A percentile compares a stretch with the other conserved stretches of the same genome.
Conservation (phyloP, 2,113 vertebrate genomes). For the Rattus norvegicus region GRCr8 NC_086029.1:69598001-69598500, state of each 20-base stretch:
- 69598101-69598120: background rate
- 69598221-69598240: background rate
- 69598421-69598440: background rate
- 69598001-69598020: background rate
- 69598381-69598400: background rate
- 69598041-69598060: background rate
- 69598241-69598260: background rate
- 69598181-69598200: background rate
- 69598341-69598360: background rate
- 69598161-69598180: background rate
- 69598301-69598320: background rate
- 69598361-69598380: background rate
- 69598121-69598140: background rate
- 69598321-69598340: background rate
- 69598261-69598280: background rate
- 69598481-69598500: slow-evolving; percentile 43
- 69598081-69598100: background rate
- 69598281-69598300: background rate
- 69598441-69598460: background rate
- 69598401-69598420: background rate
- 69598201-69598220: background rate
- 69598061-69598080: background rate
- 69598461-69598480: background rate
- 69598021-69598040: background rate
- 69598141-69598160: background rate